Evolutionary conservation across 2,113 vertebrate genomes (phyloP), one percentile per base, ranked within the genome.

Genomic region (Podocnemis expansa): DNA sequence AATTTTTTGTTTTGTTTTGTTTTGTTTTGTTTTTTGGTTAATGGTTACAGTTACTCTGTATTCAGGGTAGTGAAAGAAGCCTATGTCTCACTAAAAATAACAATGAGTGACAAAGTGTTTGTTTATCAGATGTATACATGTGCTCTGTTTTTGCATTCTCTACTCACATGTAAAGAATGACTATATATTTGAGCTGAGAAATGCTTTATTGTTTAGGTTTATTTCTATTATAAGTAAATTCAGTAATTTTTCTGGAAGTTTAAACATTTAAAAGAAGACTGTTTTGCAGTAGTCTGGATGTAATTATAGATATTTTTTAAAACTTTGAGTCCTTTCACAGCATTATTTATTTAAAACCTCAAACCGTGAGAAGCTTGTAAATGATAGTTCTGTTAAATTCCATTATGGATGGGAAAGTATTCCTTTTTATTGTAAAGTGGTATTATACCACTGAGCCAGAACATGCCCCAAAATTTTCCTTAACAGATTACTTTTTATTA

Each of bases 1-100:
- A 27, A 47, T n/a, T 85, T 96, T 13, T 52, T 51, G 47, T 49
- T 51, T 10, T 51, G 10, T 51, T 10, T 51, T 51, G 47, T 49
- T 51, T 10, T 51, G 94, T 43, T 4, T 83, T n/a, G n/a, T n/a
- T n/a, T n/a, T n/a, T n/a, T n/a, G n/a, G 96, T 96, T 97, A 96
- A 96, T 95, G 17, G 73, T 96, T 97, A 97, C 76, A 93, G n/a
- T 88, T 87, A 22, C 79, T 85, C 85, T 93, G 70, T 80, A 92
- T 91, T 79, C 78, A 52, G 17, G 31, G 34, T 31, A 52, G 19
- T 51, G 31, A 76, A 52, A 52, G 19, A n/a, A 22, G 47, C n/a
- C 91, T 73, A 10, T 14, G 52, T 70, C 76, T 95, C 89, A 89
- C 79, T 76, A 51, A 81, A 95, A 70, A 89, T 94, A 85, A 60